Percentiles rank a stretch among this genome's conserved stretches.
phyloP scores from a whole-genome alignment of 1,140 invertebrate genomes.

The Drosophila bocki region DNA sequence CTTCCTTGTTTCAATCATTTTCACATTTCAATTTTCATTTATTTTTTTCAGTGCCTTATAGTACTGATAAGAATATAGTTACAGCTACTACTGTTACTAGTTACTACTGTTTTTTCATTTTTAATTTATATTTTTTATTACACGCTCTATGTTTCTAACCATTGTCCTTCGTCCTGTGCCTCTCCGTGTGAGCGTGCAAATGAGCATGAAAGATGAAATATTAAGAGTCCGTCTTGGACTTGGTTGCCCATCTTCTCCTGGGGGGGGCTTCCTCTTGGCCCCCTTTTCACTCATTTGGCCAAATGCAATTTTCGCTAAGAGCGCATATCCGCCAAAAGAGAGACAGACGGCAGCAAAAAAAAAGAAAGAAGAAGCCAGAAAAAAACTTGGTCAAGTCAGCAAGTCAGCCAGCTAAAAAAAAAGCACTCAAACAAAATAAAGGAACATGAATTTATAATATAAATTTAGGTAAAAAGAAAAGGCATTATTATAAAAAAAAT shows the following conservation, averaged over 20 bases:
- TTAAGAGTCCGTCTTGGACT: conserved; percentile 67
- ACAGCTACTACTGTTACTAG: conserved; percentile 11
- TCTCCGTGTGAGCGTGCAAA: conserved; percentile 46
- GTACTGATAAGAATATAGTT: conserved; percentile 8
- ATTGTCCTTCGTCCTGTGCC: conserved; percentile 35
- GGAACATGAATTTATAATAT: no score
- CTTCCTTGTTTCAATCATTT: neutral
- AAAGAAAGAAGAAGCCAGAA: conserved; percentile 17
- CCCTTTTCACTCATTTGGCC: conserved; percentile 62
- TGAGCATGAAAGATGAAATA: conserved; percentile 83
- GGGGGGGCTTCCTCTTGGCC: conserved; percentile 29
- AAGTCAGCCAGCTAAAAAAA: conserved; percentile 37
- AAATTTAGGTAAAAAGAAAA: no score
- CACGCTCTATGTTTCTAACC: conserved; percentile 28
- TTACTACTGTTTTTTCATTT: conserved; percentile 53
- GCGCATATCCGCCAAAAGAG: conserved; percentile 62
- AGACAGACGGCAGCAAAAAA: conserved; percentile 17
- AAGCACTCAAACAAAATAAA: neutral
- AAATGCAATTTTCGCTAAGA: conserved; percentile 82
- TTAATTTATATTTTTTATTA: conserved; percentile 56
- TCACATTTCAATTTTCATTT: neutral
- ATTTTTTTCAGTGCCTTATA: neutral
- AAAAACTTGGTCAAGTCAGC: conserved; percentile 63
- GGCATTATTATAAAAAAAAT: no score
- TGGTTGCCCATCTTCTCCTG: conserved; percentile 10